phyloP scores from a whole-genome alignment of 2,888 invertebrate genomes.

The Drosophila fulvimacula region DNA sequence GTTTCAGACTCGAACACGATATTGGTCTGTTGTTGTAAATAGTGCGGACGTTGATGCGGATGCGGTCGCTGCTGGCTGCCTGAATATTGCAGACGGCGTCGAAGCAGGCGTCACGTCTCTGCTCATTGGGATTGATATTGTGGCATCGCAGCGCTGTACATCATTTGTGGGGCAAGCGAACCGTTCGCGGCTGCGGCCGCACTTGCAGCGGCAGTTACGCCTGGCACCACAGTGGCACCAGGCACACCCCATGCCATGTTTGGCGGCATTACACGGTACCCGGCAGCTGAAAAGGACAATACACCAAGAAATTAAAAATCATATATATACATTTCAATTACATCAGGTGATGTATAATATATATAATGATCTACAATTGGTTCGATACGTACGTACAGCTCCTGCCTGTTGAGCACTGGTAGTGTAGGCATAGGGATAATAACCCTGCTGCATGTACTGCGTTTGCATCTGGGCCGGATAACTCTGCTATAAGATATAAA shows the following conservation, averaged over 20 bases:
- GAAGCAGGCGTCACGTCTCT: constrained; percentile 80
- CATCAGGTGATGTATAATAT: not conserved
- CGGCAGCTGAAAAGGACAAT: constrained; percentile 67
- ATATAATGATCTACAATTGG: not conserved
- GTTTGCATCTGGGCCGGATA: constrained; percentile 91
- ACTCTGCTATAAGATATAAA: constrained; percentile 85
- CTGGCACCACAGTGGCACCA: constrained; percentile 85
- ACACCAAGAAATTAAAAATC: not conserved
- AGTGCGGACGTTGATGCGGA: constrained; percentile 48
- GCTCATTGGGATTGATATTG: constrained; percentile 94
- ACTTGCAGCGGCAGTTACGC: constrained; percentile 85
- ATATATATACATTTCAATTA: not conserved
- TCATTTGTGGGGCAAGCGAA: constrained; percentile 87
- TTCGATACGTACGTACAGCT: constrained; percentile 84
- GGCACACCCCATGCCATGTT: constrained; percentile 86
- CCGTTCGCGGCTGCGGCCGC: constrained; percentile 86
- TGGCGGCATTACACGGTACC: constrained; percentile 88
- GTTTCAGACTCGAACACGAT: constrained; percentile 35
- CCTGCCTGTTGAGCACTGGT: constrained; percentile 90
- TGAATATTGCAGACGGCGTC: constrained; percentile 73
- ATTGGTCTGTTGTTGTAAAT: constrained; percentile 42
- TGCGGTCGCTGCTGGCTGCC: constrained; percentile 59
- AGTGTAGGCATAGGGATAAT: constrained; percentile 89
- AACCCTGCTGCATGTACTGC: constrained; percentile 92
- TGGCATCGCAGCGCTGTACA: constrained; percentile 90